Base-by-base conservation (phyloP, 2,797 vertebrate species). In the Sebastes nivosus region DNA sequence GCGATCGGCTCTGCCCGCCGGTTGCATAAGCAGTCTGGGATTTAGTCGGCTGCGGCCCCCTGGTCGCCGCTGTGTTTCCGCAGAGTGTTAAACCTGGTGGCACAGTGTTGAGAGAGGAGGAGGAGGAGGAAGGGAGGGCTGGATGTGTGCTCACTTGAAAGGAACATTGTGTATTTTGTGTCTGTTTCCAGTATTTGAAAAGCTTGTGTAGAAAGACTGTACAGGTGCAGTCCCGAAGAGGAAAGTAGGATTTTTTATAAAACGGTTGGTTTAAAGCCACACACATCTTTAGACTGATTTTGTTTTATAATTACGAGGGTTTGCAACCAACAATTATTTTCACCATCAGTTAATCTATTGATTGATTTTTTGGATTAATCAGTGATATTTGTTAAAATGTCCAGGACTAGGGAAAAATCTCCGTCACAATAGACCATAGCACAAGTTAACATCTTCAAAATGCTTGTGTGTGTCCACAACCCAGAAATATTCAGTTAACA, bases 21-120 rank as follows among this genome's bases (percentile, higher is more conserved):
- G 85, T 91, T 90, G 88, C 82, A 60, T 89, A 89, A 93, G 86
- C 85, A 76, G 82, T 88, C 88, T 87, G 85, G 87, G 84, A 81
- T 84, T 52, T 52, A 52, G 50, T 52, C 18, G 20, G 50, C 18
- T 52, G 42, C 27, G 18, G 80, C 57, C 67, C 38, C 27, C 80
- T 14, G 68, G 50, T 79, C 42, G 10, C 77, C 18, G 82, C 50
- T 68, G 67, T 77, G 75, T 69, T 70, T 75, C 75, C 74, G 76
- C 83, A 27, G 52, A 72, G 82, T 61, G 63, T 82, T 66, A 80
- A 77, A 81, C 61, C 82, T 81, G 82, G 74, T 81, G 87, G 87
- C 79, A 66, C 46, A 50, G 74, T 34, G 59, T 9, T 20, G 50
- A 61, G 61, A 10, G 46, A 22, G 11, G 72, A 27, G 25, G 25